These are phyloP conservation scores for Ypsolopha scabrella DNA, from an alignment of 2,888 invertebrate genomes.

Conservation along the genomic window DNA sequence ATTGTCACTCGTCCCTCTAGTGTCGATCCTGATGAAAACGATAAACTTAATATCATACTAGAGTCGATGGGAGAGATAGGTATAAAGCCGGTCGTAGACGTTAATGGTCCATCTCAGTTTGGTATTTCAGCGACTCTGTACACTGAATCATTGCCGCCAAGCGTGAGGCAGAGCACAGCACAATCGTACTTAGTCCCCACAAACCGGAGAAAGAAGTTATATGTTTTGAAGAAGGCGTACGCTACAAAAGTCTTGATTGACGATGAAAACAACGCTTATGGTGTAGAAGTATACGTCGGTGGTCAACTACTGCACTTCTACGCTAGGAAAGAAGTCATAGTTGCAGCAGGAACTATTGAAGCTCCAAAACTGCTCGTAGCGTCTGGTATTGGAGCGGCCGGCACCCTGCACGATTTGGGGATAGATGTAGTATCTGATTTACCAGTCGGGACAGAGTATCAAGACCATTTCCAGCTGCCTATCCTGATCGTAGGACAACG, in stretches of 20 bases:
- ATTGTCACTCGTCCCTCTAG: slow-evolving; percentile 47
- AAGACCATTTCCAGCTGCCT: slow-evolving; percentile 79
- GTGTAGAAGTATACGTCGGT: neutral
- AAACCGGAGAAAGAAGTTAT: slow-evolving; percentile 18
- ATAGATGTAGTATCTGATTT: slow-evolving; percentile 55
- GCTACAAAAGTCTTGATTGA: slow-evolving; percentile 20
- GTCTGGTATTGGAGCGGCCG: slow-evolving; percentile 70
- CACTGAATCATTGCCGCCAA: slow-evolving; percentile 3
- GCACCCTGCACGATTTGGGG: slow-evolving; percentile 49
- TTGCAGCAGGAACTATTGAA: slow-evolving; percentile 72
- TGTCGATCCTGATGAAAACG: slow-evolving; percentile 23
- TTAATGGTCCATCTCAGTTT: slow-evolving; percentile 58
- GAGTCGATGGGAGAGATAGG: slow-evolving; percentile 53
- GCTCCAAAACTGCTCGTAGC: slow-evolving; percentile 70
- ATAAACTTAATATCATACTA: slow-evolving; percentile 35
- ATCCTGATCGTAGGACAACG: neutral
- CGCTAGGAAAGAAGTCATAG: slow-evolving; percentile 62
- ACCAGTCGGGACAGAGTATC: slow-evolving; percentile 72
- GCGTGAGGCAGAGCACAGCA: slow-evolving; percentile 15
- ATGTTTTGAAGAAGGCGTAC: slow-evolving; percentile 19
- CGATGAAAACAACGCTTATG: slow-evolving; percentile 8
- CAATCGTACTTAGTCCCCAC: slow-evolving; percentile 19
- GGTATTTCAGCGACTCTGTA: slow-evolving; percentile 45
- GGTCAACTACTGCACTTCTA: slow-evolving; percentile 15
- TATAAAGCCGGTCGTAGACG: slow-evolving; percentile 49